These are phyloP conservation scores for Temnothorax curvispinosus DNA, from an alignment of 1,140 invertebrate genomes.

Conservation along the genomic window DNA sequence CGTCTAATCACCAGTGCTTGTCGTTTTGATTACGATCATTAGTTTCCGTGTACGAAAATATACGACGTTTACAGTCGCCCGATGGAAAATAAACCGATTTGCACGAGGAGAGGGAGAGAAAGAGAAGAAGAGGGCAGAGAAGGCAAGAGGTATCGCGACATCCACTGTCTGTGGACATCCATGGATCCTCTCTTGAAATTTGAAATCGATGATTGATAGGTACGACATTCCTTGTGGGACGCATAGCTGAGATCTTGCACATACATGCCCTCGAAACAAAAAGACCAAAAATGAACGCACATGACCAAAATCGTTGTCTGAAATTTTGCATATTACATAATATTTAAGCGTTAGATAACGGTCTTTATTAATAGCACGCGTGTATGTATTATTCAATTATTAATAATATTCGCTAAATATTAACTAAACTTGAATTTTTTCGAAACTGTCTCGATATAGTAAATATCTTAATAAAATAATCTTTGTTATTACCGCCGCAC, in stretches of 20 bases:
- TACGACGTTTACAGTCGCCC: not conserved
- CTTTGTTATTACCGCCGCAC: not conserved
- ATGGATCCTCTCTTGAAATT: slow-evolving; percentile 20
- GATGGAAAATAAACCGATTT: not conserved
- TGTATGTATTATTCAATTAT: not conserved
- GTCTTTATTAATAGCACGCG: not conserved
- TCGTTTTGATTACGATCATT: slow-evolving; percentile 45
- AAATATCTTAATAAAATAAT: not conserved
- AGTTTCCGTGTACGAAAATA: slow-evolving; percentile 21
- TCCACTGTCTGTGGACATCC: not conserved
- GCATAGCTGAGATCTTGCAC: not conserved
- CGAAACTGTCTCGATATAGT: not conserved
- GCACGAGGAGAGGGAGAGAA: not conserved
- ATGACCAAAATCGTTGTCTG: not conserved
- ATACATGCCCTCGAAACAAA: not conserved
- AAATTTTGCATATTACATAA: not conserved
- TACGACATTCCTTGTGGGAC: not conserved
- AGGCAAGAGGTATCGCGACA: slow-evolving; percentile 13
- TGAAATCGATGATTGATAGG: not conserved
- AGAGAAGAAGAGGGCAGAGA: not conserved
- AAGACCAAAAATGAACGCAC: not conserved
- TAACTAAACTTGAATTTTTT: not conserved
- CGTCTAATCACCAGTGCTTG: slow-evolving; percentile 28
- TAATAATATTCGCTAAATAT: not conserved
- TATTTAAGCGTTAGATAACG: not conserved